phyloP scores from a whole-genome alignment of 2,113 vertebrate genomes.

The Pardalotus punctatus region DNA sequence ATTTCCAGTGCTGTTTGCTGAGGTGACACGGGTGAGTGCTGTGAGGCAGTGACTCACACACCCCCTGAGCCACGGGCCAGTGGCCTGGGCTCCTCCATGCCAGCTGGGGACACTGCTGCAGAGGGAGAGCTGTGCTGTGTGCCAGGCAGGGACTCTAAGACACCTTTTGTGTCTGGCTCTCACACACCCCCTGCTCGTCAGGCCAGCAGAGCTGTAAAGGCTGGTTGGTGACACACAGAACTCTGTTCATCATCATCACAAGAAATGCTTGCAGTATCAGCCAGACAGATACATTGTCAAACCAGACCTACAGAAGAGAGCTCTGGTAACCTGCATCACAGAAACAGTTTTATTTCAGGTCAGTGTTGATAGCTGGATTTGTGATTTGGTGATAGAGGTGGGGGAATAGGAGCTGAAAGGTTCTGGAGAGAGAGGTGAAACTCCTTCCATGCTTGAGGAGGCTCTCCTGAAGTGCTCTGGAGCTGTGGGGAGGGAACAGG shows the following conservation, averaged over 20 bases:
- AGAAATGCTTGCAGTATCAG: background rate
- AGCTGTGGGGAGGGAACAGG: background rate
- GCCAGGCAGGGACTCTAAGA: background rate
- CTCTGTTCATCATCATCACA: background rate
- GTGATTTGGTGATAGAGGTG: background rate
- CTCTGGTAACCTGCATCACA: background rate
- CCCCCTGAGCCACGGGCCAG: background rate
- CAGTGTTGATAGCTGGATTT: background rate
- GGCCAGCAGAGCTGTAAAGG: background rate
- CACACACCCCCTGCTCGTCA: background rate
- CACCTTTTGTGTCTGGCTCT: background rate
- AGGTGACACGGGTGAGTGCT: background rate
- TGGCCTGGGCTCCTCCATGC: background rate
- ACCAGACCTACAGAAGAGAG: background rate
- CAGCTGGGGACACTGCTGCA: background rate
- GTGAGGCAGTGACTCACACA: background rate
- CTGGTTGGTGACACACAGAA: background rate
- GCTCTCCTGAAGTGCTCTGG: background rate
- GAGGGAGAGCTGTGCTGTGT: rapidly evolving
- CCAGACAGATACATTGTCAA: background rate
- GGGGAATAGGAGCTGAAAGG: background rate
- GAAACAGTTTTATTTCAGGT: background rate
- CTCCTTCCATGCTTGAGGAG: background rate
- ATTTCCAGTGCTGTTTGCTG: background rate
- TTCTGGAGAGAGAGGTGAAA: background rate